These are phyloP conservation scores for Rapana venosa DNA, from an alignment of 2,888 invertebrate genomes.

Conservation along the genomic window DNA sequence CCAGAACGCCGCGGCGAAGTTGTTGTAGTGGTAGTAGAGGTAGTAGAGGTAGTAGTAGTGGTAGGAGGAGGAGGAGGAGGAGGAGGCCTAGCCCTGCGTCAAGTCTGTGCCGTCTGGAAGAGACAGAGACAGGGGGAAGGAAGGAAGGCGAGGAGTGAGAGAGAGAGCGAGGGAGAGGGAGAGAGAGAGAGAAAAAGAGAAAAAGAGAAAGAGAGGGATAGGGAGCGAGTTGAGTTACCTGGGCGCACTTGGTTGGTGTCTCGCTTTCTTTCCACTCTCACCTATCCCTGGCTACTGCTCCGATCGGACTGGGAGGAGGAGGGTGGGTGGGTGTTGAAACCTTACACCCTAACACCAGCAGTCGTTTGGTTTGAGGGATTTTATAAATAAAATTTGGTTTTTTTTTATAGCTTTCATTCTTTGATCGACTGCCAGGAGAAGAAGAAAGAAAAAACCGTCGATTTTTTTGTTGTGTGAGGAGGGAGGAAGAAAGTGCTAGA, in stretches of 20 bases:
- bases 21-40: too few species aligned
- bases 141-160: background rate
- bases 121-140: constrained; percentile 16
- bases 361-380: too few species aligned
- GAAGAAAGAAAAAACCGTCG: too few species aligned
- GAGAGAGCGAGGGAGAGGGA: background rate
- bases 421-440: too few species aligned
- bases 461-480: too few species aligned
- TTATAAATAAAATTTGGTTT: too few species aligned
- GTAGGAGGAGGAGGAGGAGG: background rate
- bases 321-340: background rate
- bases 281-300: background rate
- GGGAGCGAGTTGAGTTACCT: background rate
- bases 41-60: too few species aligned
- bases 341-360: background rate
- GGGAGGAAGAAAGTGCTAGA: too few species aligned
- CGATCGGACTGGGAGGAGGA: background rate
- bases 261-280: background rate
- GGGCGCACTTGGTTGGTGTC: background rate
- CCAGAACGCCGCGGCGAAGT: too few species aligned
- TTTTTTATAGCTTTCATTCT: too few species aligned
- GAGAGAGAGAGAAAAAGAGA: constrained; percentile 7
- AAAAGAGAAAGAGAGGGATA: background rate
- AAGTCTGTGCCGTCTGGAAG: background rate
- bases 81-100: background rate